phyloP scores from a whole-genome alignment of 64 coral and sea anemone species.

The Platygyra sinensis region DNA sequence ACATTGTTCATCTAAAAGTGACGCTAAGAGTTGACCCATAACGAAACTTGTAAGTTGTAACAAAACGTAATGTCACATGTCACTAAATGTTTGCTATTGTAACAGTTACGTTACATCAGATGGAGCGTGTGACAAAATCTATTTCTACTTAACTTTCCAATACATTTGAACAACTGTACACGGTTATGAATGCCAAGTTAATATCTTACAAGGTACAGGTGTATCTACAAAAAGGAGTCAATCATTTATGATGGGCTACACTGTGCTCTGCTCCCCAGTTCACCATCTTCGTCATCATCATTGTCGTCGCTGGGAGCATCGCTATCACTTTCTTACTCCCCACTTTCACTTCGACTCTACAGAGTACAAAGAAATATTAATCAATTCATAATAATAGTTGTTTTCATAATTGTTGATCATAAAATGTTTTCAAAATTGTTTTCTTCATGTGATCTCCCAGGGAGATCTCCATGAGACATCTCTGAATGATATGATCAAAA shows the following conservation, averaged over 20 bases:
- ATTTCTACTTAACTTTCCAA: neutral
- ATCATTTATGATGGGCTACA: conserved; percentile 24
- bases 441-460: too few relatives aligned
- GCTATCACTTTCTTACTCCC: conserved; percentile 57
- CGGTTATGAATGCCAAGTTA: neutral
- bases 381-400: neutral
- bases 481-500: too few relatives aligned
- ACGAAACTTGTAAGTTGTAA: too few relatives aligned
- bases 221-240: neutral
- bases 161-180: neutral
- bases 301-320: conserved; percentile 28
- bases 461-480: too few relatives aligned
- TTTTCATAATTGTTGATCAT: too few relatives aligned
- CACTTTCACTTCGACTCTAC: conserved; percentile 22
- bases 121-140: too few relatives aligned
- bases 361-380: neutral
- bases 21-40: too few relatives aligned
- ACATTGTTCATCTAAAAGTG: too few relatives aligned
- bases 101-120: too few relatives aligned
- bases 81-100: too few relatives aligned
- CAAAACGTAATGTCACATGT: too few relatives aligned
- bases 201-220: neutral
- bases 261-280: conserved; percentile 31
- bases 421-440: too few relatives aligned
- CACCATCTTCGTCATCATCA: conserved; percentile 60